Base-by-base conservation (phyloP, 2,888 invertebrate species). In the Sminthurinus aureus region DNA sequence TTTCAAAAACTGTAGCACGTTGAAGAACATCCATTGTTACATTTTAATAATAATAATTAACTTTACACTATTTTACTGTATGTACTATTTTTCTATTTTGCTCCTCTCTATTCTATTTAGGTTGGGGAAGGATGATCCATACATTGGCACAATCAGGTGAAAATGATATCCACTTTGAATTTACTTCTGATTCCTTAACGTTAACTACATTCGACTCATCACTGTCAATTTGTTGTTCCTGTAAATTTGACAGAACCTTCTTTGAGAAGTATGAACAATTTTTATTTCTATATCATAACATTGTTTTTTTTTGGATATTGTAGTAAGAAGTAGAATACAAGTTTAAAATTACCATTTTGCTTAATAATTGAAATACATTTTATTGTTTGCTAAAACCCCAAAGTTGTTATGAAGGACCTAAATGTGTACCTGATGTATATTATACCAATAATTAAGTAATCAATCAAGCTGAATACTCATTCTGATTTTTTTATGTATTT, bases 121-220 rank as follows among this genome's bases (percentile, higher is more conserved):
- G 67, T 13, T 88, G 88, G 88, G 86, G 86, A 22, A 83, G 83
- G 13, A 73, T 82, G 0, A 84, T 88, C n/a, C 86, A 86, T 58
- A 85, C 84, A 12, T 52, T 88, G n/a, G 81, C 83, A 4, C 74
- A 83, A 12, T 76, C 85, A 6, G 87, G 87, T 20, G 88, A 87
- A 38, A 84, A 82, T 15, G 86, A 86, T 11, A 77, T 88, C 50
- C 85, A 85, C 51, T 87, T 88, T 58, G 81, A 79, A 12, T 85
- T 85, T 67, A 85, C 83, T 12, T 81, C 82, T 0, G 71, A 38
- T 0, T 81, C 84, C 3, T 67, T 87, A 79, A 85, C 85, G 0
- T 24, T 87, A 18, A 83, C 83, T 2, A 83, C 86, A 0, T 71
- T 79, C 22, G 85, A 87, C 71, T 64, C 84, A 8, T 84, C 87